phyloP scores from a whole-genome alignment of 1,140 invertebrate genomes.

The Zaprionus tsacasi region DNA sequence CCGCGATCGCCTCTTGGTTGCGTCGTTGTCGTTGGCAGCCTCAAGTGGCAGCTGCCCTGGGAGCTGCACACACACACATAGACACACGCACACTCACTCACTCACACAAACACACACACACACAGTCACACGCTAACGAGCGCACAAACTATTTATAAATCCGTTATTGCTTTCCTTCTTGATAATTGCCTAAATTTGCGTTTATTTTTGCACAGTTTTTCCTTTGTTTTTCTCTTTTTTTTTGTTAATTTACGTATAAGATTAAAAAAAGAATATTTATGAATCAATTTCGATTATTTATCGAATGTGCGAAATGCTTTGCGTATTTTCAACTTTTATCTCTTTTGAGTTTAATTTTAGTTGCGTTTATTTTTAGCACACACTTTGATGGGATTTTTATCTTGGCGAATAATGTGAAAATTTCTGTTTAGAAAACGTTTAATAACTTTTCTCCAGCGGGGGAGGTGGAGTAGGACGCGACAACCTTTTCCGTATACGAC shows the following conservation, averaged over 20 bases:
- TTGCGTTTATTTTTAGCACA: constrained; percentile 63
- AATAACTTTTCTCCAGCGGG: neutral
- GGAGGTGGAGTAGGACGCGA: neutral
- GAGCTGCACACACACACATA: constrained; percentile 17
- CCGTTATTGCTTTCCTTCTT: constrained; percentile 48
- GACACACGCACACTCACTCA: constrained; percentile 1
- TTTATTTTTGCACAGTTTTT: constrained; percentile 52
- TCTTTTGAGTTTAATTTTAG: constrained; percentile 57
- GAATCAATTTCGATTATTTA: constrained; percentile 54
- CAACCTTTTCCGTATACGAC: constrained; percentile 40
- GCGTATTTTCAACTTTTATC: constrained; percentile 20
- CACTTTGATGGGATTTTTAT: constrained; percentile 40
- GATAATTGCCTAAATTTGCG: constrained; percentile 53
- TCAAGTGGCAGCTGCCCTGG: constrained; percentile 49
- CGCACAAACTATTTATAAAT: constrained; percentile 69
- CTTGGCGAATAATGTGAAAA: neutral
- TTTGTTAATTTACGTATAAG: neutral
- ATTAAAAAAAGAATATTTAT: constrained; percentile 24
- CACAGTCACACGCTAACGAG: constrained; percentile 28
- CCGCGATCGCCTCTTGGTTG: constrained; percentile 14
- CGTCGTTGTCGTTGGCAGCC: constrained; percentile 31
- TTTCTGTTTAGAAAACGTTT: constrained; percentile 48
- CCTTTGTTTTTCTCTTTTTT: constrained; percentile 9
- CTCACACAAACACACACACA: constrained; percentile 6
- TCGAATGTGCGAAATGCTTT: constrained; percentile 46